phyloP scores from a whole-genome alignment of 2,113 vertebrate genomes.

The Saguinus midas region DNA sequence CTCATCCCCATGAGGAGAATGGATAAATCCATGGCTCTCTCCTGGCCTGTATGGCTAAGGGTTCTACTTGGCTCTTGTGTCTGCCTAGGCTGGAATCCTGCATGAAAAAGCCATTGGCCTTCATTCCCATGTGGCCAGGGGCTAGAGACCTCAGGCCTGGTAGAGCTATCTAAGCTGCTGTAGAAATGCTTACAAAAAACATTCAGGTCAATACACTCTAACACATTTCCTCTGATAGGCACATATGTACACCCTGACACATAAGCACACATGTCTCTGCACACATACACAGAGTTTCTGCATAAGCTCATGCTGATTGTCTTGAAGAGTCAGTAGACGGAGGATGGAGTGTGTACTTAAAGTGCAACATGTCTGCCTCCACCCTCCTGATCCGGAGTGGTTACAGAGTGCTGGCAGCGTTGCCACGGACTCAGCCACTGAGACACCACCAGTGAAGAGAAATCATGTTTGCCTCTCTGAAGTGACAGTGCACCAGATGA shows the following conservation, averaged over 20 bases:
- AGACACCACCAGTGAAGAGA: background rate
- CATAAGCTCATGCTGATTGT: background rate
- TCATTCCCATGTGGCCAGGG: background rate
- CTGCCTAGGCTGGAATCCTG: background rate
- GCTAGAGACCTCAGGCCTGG: background rate
- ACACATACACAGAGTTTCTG: background rate
- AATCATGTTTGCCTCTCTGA: background rate
- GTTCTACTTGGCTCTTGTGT: background rate
- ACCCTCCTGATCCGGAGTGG: background rate
- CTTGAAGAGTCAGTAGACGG: background rate
- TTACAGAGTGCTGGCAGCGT: background rate
- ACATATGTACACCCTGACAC: background rate
- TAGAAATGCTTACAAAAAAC: background rate
- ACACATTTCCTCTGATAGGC: background rate
- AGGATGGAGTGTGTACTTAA: background rate
- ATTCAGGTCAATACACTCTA: background rate
- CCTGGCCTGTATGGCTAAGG: background rate
- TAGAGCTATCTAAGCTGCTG: background rate
- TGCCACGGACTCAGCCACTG: background rate
- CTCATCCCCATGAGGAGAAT: background rate
- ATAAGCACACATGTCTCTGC: background rate
- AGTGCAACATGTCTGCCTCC: background rate
- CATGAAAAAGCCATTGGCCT: background rate
- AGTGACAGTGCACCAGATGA: background rate
- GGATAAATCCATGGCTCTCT: background rate